These are phyloP conservation scores for Drosophila leontia DNA, from an alignment of 1,140 invertebrate species.

Conservation along the genomic window DNA sequence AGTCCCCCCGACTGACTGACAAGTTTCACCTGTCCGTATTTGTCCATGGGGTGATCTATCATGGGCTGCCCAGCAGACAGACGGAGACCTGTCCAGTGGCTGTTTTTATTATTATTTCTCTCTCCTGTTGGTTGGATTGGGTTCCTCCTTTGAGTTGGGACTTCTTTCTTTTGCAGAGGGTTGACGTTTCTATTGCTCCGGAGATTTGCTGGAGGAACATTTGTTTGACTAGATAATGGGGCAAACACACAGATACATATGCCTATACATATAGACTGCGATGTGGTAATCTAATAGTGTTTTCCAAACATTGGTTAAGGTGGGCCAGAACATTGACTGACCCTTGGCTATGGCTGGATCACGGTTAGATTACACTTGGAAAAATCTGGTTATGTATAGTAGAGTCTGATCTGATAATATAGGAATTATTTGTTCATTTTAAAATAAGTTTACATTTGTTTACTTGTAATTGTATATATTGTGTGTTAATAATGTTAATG, in stretches of 20 bases:
- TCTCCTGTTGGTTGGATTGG: constrained; percentile 34
- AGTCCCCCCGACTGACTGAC: constrained; percentile 59
- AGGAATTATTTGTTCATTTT: no score
- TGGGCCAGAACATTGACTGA: constrained; percentile 49
- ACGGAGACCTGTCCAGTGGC: constrained; percentile 45
- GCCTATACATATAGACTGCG: constrained; percentile 23
- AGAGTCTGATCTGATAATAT: neutral
- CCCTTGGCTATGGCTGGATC: constrained; percentile 47
- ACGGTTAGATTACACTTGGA: constrained; percentile 13
- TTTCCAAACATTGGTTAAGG: constrained; percentile 38
- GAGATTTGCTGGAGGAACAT: constrained; percentile 64
- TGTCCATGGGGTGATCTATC: constrained; percentile 82
- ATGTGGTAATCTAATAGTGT: constrained; percentile 70
- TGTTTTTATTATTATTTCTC: constrained; percentile 22
- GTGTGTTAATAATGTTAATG: no score
- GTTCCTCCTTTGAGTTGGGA: constrained; percentile 12
- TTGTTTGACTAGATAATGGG: constrained; percentile 80
- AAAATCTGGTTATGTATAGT: neutral
- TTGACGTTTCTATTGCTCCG: constrained; percentile 61
- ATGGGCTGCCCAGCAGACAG: constrained; percentile 50
- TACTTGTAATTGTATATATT: no score
- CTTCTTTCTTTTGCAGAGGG: constrained; percentile 33
- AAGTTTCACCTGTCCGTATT: constrained; percentile 83
- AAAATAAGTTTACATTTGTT: no score
- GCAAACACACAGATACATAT: constrained; percentile 30